Base-by-base conservation (phyloP, 2,888 invertebrate genomes). In the Scaptomyza tumidula region DNA sequence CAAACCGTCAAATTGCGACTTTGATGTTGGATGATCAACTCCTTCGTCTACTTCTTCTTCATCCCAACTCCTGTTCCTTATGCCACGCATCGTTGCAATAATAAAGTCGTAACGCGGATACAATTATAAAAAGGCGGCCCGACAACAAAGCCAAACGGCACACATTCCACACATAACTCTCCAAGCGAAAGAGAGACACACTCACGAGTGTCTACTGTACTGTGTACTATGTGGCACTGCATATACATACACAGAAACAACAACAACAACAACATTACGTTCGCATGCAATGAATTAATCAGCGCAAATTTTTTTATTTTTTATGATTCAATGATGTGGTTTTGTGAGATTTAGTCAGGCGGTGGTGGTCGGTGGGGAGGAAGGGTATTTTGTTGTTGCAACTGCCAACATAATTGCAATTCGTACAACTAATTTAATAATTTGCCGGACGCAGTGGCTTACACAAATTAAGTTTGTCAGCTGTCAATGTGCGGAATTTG, bases 401-500 rank as follows among this genome's bases (percentile, higher is more conserved):
- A 13, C 46, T 27, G 50, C 16, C 35, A 50, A 41, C 77, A 78
- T 82, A 80, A 85, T 76, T 82, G 78, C 85, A 78, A 83, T 85
- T 82, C 82, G 82, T 75, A 85, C 80, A 80, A 76, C 85, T 83
- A 83, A 83, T 83, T 85, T 85, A 83, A 82, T 85, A 85, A 82
- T 85, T 80, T 82, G 70, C 80, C 3, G 54, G 71, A 33, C 80
- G 68, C 60, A 41, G 41, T 10, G 10, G 41, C 46, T 69, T 73
- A 66, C 65, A 74, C 81, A 90, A 90, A 90, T 90, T 91, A 86
- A 91, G 85, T 89, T 90, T 91, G 91, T 90, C 90, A 90, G 85
- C 86, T 90, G 85, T 76, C 81, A 86, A 90, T 87, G 83, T 78
- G 59, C 70, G 82, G 90, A 90, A 90, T 91, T 89, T 91, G 90